Evolutionary conservation across 2,888 invertebrate genomes (phyloP).

Genomic region (Tholera decimalis): DNA sequence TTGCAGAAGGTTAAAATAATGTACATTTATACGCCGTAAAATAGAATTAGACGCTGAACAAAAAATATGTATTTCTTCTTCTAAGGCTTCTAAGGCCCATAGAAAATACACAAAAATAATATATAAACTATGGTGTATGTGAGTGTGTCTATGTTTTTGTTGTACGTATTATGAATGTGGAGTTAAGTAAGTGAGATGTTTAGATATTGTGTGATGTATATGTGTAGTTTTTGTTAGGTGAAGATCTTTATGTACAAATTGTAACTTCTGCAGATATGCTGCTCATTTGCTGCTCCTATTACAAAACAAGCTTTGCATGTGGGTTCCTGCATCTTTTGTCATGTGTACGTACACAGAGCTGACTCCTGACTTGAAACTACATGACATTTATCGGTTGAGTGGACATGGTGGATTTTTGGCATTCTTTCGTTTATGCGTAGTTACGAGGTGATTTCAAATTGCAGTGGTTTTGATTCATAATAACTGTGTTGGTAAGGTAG

Average conservation of each 20-base stretch:
- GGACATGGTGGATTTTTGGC: conserved; percentile 42
- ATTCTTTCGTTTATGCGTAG: conserved; percentile 33
- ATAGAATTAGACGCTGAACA: background rate
- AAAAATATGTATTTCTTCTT: too few species aligned
- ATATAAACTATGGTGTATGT: too few species aligned
- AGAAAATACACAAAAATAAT: too few species aligned
- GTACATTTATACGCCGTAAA: too few species aligned
- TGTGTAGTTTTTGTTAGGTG: too few species aligned
- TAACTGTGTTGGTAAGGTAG: conserved; percentile 14
- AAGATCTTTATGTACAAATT: too few species aligned
- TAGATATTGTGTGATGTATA: too few species aligned
- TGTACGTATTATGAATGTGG: too few species aligned
- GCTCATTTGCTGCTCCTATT: conserved; percentile 20
- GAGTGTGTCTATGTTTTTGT: too few species aligned
- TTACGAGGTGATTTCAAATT: conserved; percentile 47
- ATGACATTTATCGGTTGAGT: conserved; percentile 38
- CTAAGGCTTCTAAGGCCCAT: too few species aligned
- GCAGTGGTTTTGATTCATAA: conserved; percentile 32
- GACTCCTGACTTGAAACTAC: conserved; percentile 46
- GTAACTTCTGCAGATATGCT: conserved; percentile 4
- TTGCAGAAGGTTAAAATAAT: conserved; percentile 30
- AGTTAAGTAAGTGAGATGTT: too few species aligned
- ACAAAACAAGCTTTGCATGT: conserved; percentile 58
- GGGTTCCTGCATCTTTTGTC: conserved; percentile 47
- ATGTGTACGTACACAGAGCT: conserved; percentile 35